Evolutionary conservation across 35 echinoderm and acorn worm species (phyloP).

Genomic region (Holothuria glaberrima): DNA sequence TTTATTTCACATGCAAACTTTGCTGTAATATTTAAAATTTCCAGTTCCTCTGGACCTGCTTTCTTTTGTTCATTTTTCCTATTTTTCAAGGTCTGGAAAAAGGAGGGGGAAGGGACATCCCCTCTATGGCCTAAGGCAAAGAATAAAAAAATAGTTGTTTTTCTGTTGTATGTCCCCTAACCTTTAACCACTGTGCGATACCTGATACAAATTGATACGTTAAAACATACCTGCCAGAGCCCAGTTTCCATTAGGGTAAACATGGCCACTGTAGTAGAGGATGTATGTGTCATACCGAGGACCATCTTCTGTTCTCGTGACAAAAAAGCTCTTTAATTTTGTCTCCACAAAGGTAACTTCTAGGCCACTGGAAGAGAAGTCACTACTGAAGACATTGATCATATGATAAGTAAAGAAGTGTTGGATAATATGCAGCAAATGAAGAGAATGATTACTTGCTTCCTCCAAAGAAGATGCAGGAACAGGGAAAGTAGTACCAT

Average conservation of each 20-base stretch:
- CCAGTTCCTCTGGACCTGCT: too few relatives aligned
- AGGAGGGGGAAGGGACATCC: too few relatives aligned
- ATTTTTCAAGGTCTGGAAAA: too few relatives aligned
- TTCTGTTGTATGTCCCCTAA: too few relatives aligned
- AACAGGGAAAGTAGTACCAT: conserved; percentile 70
- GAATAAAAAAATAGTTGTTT: too few relatives aligned
- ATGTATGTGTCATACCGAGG: conserved; percentile 90
- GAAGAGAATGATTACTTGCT: conserved; percentile 78
- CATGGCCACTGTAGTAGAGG: conserved; percentile 95
- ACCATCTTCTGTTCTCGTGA: conserved; percentile 62
- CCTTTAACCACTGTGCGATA: too few relatives aligned
- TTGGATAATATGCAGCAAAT: conserved; percentile 85
- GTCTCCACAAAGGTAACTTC: conserved; percentile 59
- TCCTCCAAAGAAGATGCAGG: conserved; percentile 78
- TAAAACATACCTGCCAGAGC: conserved; percentile 76
- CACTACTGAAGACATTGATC: conserved; percentile 91
- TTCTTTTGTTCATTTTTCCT: too few relatives aligned
- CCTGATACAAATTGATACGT: too few relatives aligned
- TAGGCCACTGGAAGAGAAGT: conserved; percentile 92
- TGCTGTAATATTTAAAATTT: too few relatives aligned
- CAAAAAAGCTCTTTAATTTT: conserved; percentile 80
- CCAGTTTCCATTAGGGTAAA: conserved; percentile 89
- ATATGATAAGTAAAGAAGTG: conserved; percentile 93
- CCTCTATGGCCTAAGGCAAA: too few relatives aligned
- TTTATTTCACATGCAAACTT: too few relatives aligned